These are phyloP conservation scores for Orthosia gracilis DNA, from an alignment of 2,888 invertebrate genomes.

Conservation along the genomic window DNA sequence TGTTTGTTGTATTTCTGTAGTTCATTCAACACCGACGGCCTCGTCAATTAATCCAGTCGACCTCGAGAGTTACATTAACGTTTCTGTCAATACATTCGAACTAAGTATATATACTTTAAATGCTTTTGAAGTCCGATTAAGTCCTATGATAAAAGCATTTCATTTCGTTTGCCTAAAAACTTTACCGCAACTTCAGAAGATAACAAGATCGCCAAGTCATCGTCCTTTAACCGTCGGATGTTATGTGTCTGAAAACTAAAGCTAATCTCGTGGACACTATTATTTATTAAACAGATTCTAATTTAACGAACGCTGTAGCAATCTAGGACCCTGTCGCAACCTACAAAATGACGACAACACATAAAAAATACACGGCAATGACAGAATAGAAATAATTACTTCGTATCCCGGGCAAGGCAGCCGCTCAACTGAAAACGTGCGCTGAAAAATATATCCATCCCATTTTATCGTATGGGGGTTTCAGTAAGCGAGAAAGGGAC, in stretches of 20 bases:
- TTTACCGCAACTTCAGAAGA: slow-evolving; percentile 34
- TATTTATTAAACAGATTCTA: slow-evolving; percentile 61
- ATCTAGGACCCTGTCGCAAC: slow-evolving; percentile 69
- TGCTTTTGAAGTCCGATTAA: slow-evolving; percentile 8
- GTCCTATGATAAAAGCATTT: slow-evolving; percentile 11
- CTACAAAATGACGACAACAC: slow-evolving; percentile 81
- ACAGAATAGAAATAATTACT: slow-evolving; percentile 91
- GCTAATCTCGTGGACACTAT: slow-evolving; percentile 44
- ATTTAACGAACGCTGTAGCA: slow-evolving; percentile 62
- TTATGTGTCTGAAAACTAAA: slow-evolving; percentile 31
- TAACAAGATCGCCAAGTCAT: slow-evolving; percentile 45
- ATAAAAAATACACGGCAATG: slow-evolving; percentile 91
- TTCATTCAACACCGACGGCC: slow-evolving; percentile 1
- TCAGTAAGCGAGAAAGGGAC: slow-evolving; percentile 79
- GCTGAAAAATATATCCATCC: slow-evolving; percentile 79
- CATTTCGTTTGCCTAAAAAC: slow-evolving; percentile 33
- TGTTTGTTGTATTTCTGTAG: neutral
- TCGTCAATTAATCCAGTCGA: slow-evolving; percentile 8
- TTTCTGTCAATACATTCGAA: slow-evolving; percentile 20
- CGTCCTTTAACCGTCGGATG: slow-evolving; percentile 18
- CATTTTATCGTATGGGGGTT: slow-evolving; percentile 71
- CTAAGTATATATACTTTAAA: slow-evolving; percentile 12
- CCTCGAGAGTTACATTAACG: neutral
- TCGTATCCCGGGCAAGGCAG: slow-evolving; percentile 90
- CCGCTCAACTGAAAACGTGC: slow-evolving; percentile 74